A percentile compares a stretch with the other conserved stretches of the same genome.
These are phyloP conservation scores for Callyntrura guangdongensis DNA, from an alignment of 2,888 invertebrate genomes.

Conservation along the genomic window DNA sequence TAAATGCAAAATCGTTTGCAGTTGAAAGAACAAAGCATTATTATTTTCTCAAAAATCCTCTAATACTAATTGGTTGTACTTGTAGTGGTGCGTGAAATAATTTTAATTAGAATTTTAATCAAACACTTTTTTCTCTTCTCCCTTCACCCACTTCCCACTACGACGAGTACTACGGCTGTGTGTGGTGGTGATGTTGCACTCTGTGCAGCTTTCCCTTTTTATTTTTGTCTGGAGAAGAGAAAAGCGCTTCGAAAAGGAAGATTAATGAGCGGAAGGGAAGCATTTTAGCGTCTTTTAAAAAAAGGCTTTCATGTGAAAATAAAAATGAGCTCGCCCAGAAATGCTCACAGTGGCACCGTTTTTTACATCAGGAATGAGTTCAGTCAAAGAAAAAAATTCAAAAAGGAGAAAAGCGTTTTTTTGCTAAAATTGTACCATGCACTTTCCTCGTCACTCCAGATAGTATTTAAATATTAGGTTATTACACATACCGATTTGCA, in stretches of 20 bases:
- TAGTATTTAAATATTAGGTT: background rate
- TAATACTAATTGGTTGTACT: slow-evolving; percentile 72
- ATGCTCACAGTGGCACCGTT: too few relatives aligned
- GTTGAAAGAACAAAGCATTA: background rate
- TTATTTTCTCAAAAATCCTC: slow-evolving; percentile 63
- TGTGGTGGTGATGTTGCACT: background rate
- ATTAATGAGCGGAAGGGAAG: background rate
- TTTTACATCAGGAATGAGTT: too few relatives aligned
- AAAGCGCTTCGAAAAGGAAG: background rate
- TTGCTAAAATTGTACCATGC: background rate
- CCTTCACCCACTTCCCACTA: background rate
- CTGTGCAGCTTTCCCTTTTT: background rate
- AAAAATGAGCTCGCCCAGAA: too few relatives aligned
- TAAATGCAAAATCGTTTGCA: background rate
- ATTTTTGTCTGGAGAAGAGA: background rate
- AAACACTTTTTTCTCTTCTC: slow-evolving; percentile 16
- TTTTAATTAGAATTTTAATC: slow-evolving; percentile 79
- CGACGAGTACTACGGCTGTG: background rate
- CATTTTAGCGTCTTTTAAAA: background rate
- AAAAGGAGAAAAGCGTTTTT: too few relatives aligned
- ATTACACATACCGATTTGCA: too few relatives aligned
- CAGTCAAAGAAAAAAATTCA: too few relatives aligned
- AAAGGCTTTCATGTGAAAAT: too few relatives aligned
- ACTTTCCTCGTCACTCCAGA: background rate
- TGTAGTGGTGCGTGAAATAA: slow-evolving; percentile 74